Base-by-base conservation (phyloP, 2,888 invertebrate species). In the Eucera pruinosa region DNA sequence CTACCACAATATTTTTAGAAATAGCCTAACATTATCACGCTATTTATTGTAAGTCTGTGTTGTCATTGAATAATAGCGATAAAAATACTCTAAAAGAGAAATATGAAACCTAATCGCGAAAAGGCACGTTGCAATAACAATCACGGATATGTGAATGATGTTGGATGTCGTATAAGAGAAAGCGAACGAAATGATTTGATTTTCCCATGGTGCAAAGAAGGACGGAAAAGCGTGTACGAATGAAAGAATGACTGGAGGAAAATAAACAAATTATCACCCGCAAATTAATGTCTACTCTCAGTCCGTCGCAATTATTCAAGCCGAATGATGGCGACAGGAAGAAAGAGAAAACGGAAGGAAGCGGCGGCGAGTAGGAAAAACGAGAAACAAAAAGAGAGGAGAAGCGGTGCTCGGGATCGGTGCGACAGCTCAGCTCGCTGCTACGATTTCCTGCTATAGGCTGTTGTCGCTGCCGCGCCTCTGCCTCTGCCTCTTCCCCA, bases 381-480 rank as follows among this genome's bases (percentile, higher is more conserved):
- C 36, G 52, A 48, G 64, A 23, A 27, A 66, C 52, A 57, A 9
- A 54, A 47, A 41, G 45, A 33, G 41, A 58, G 54, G 48, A n/a
- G n/a, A n/a, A 71, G 43, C 73, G 65, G 65, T 55, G 58, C 48
- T 67, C 43, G 47, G 52, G 60, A 66, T 60, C 58, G 69, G 61
- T 67, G 72, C 69, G 77, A 82, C 78, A 78, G 81, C 74, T 83
- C 78, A 81, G 66, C 67, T 80, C 81, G 67, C 73, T 54, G 81
- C 78, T 68, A 72, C 67, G 83, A 86, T 80, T 86, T 81, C 71
- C 79, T 80, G 73, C 66, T 80, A 82, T 86, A 86, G 85, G 81
- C 81, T 77, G 71, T 67, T 71, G 71, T 62, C 60, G 78, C 67
- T 61, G 74, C 39, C 50, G 69, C 62, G 70, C 66, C 57, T n/a